phyloP scores from a whole-genome alignment of 2,113 vertebrate species.

The Macaca fascicularis region DNA sequence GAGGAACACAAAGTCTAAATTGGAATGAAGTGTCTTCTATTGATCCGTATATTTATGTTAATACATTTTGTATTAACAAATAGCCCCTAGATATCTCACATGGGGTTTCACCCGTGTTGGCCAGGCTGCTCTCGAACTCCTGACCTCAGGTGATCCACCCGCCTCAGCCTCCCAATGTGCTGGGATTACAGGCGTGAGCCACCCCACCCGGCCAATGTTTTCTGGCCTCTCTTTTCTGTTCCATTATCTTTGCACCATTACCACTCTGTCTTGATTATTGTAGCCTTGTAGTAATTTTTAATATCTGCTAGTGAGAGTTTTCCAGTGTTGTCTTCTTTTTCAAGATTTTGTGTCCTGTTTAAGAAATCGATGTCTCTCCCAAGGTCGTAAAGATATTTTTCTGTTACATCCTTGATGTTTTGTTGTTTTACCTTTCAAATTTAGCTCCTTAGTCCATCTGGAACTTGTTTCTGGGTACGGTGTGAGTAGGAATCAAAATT shows the following conservation, averaged over 20 bases:
- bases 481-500: background rate
- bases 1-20: background rate
- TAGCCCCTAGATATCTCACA: no score
- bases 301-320: background rate
- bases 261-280: background rate
- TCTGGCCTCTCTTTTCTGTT: background rate
- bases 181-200: no score
- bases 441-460: background rate
- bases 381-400: background rate
- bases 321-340: background rate
- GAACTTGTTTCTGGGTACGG: background rate
- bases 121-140: no score
- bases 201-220: background rate
- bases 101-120: no score
- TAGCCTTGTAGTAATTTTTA: background rate
- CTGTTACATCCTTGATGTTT: background rate
- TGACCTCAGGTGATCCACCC: no score
- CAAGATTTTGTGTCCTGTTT: background rate
- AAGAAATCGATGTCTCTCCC: background rate
- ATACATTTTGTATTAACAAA: background rate
- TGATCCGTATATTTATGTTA: background rate
- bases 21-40: background rate
- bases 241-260: background rate
- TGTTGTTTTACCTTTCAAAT: background rate
- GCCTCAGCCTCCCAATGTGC: no score